Evolutionary conservation across 2,888 invertebrate genomes (phyloP), one percentile per base, ranked within the genome.

Genomic region (Trichacis sp.): DNA sequence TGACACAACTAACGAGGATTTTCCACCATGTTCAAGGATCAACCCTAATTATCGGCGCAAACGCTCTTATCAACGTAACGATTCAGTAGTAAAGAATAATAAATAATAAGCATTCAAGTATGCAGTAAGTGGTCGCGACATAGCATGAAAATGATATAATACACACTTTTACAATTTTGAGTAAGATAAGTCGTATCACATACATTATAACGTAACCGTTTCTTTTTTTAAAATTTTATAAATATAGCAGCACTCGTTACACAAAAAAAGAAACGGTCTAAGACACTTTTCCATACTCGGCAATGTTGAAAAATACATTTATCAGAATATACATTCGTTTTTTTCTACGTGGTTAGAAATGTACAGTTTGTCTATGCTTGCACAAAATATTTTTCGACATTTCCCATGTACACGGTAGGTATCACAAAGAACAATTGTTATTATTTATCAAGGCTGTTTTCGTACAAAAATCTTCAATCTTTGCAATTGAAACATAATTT

Each of bases 241-340:
- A 36, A 36, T 36, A 24, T n/a, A 33, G 8, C 33, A 40, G 40
- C 6, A 15, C 40, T 40, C 33, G 33, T 11, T 24, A 33, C 12
- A 40, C 9, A 9, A 40, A 40, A 40, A 40, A 33, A 33, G 33
- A 33, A 33, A 33, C 33, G 33, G 33, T 14, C 40, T n/a, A 33
- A 40, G 40, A 40, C 14, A 40, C 14, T 40, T 40, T 40, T 58
- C 70, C 64, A 71, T 65, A 62, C 66, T 70, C 33, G 53, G 55
- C 68, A 62, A 72, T 74, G 73, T 79, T 71, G 73, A 77, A 77
- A 79, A 76, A 78, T 75, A 78, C 74, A 75, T 77, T 72, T 62
- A 76, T 74, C 70, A 74, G 70, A 72, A 72, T 73, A 73, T 73
- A 68, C 70, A 68, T 69, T n/a, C n/a, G n/a, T n/a, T n/a, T n/a